Evolutionary conservation across 2,888 invertebrate species (phyloP).

Genomic region (Leptinotarsa tumamoca): DNA sequence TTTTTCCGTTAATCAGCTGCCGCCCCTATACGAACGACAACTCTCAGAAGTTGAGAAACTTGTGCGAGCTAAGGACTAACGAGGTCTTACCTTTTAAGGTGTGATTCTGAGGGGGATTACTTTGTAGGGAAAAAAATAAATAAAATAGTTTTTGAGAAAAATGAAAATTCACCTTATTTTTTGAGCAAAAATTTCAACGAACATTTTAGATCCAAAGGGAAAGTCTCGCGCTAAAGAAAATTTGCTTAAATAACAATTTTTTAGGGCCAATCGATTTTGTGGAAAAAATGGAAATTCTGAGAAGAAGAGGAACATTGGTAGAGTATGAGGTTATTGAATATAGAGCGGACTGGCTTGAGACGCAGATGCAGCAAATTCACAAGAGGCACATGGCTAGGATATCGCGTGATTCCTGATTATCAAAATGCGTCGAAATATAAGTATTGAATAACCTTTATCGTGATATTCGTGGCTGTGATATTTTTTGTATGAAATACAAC

Average conservation of each 20-base stretch:
- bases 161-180: too few species aligned
- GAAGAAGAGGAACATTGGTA: conserved; percentile 17
- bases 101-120: too few species aligned
- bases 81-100: too few species aligned
- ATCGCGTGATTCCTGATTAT: neutral
- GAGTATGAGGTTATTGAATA: conserved; percentile 28
- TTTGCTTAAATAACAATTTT: conserved; percentile 21
- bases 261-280: conserved; percentile 17
- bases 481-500: conserved; percentile 12
- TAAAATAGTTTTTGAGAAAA: too few species aligned
- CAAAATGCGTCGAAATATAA: neutral
- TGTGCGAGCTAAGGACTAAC: too few species aligned
- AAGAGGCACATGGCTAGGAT: neutral
- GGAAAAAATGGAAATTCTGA: conserved; percentile 17
- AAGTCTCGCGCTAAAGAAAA: neutral
- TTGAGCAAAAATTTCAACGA: neutral
- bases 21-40: too few species aligned
- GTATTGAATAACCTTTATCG: neutral
- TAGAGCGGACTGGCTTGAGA: conserved; percentile 30
- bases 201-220: conserved; percentile 9
- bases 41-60: too few species aligned
- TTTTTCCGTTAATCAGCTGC: too few species aligned
- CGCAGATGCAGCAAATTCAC: conserved; percentile 15
- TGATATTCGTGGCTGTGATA: conserved; percentile 1
- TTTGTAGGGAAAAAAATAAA: too few species aligned